Evolutionary conservation across 2,797 vertebrate genomes (phyloP).

Genomic region (Liasis olivaceus): DNA sequence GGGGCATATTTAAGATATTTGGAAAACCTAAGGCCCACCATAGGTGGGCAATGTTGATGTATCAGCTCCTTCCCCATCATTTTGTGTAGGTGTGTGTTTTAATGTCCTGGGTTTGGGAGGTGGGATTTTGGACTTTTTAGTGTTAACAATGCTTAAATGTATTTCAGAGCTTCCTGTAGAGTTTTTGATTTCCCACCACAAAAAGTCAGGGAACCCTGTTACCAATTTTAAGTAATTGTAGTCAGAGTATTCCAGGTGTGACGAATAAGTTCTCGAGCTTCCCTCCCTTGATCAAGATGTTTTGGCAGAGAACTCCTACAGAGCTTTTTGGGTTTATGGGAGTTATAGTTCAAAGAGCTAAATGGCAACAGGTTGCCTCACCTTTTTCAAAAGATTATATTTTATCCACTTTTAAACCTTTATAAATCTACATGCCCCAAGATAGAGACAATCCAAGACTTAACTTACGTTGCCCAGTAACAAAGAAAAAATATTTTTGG

Average conservation of each 20-base stretch:
- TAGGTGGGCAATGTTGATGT: background rate
- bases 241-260: background rate
- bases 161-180: background rate
- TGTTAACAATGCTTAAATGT: background rate
- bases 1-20: background rate
- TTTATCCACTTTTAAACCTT: constrained; percentile 38
- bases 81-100: background rate
- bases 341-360: background rate
- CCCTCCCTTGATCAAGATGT: background rate
- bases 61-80: background rate
- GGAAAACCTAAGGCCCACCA: background rate
- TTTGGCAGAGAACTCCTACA: background rate
- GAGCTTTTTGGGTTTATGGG: background rate
- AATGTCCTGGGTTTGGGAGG: background rate
- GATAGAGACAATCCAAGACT: constrained; percentile 1
- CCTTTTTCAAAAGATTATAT: constrained; percentile 2
- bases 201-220: background rate
- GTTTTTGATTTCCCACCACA: background rate
- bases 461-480: constrained; percentile 2
- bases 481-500: constrained; percentile 35
- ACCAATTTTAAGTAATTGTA: background rate
- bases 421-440: constrained; percentile 30
- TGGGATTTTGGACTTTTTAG: background rate
- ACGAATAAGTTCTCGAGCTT: background rate
- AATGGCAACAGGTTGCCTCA: background rate